A percentile compares a stretch with the other conserved stretches of the same genome.
These are phyloP conservation scores for Ptyas mucosa DNA, from an alignment of 2,113 vertebrate genomes.

Conservation along the genomic window DNA sequence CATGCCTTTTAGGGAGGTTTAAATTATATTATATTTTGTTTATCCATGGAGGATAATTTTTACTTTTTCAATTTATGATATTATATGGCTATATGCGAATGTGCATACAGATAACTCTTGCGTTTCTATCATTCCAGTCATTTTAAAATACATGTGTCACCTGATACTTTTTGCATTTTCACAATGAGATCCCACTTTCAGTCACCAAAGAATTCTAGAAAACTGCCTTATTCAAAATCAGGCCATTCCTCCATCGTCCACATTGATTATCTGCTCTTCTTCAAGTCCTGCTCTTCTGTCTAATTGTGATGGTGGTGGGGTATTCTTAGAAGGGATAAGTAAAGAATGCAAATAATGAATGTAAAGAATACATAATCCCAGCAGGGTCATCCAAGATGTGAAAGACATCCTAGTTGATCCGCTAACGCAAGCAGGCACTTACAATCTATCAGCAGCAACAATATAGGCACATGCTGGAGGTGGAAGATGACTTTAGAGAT, in stretches of 20 bases:
- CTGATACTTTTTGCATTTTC: background rate
- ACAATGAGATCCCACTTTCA: constrained; percentile 4
- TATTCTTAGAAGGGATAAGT: background rate
- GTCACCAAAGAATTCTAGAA: background rate
- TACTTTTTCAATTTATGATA: background rate
- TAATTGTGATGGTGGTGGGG: background rate
- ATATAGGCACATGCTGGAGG: background rate
- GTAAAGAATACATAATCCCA: background rate
- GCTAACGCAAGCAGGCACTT: background rate
- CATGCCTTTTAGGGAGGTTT: constrained; percentile 47
- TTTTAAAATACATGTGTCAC: constrained; percentile 12
- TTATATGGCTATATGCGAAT: background rate
- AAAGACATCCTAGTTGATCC: background rate
- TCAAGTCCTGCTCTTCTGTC: background rate
- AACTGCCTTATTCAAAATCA: background rate
- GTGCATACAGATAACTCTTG: background rate
- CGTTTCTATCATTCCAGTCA: constrained; percentile 16
- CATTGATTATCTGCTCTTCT: background rate
- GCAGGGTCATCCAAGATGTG: background rate
- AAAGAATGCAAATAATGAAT: background rate
- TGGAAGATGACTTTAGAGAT: background rate
- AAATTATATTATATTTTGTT: constrained; percentile 39
- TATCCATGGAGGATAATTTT: constrained; percentile 21
- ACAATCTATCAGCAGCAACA: background rate
- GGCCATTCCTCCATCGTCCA: background rate